These are phyloP conservation scores for Palythoa caribaeorum DNA, from an alignment of 92 coral and sea anemone genomes.

Conservation along the genomic window DNA sequence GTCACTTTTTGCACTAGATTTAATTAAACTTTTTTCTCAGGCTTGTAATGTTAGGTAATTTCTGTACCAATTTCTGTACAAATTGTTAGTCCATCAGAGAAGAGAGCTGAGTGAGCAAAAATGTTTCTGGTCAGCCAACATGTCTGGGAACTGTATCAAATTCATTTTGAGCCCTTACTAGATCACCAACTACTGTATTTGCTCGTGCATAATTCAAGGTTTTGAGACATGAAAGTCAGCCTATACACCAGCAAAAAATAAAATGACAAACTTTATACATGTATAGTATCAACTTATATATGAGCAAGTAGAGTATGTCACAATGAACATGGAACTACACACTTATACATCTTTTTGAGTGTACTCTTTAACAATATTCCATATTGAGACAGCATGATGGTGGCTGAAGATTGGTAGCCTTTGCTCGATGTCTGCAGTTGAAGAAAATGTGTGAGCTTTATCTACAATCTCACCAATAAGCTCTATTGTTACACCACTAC, in stretches of 20 bases:
- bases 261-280: not conserved
- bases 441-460: conserved; percentile 46
- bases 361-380: conserved; percentile 59
- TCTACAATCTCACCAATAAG: conserved; percentile 53
- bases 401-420: conserved; percentile 60
- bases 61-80: not conserved
- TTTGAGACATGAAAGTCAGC: not conserved
- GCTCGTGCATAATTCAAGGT: not conserved
- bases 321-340: conserved; percentile 1
- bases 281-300: not conserved
- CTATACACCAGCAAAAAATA: not conserved
- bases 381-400: conserved; percentile 49
- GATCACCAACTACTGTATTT: not conserved
- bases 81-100: not conserved
- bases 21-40: not conserved
- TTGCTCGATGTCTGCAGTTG: conserved; percentile 48
- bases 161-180: not conserved
- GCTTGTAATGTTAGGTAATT: too few relatives aligned
- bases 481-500: conserved; percentile 64
- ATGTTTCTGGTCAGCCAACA: conserved; percentile 14
- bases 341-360: conserved; percentile 4
- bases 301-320: not conserved
- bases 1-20: not conserved
- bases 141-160: not conserved
- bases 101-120: conserved; percentile 26